Conservation (phyloP, 2,113 vertebrate genomes). For the Thinocorus orbignyianus region DNA sequence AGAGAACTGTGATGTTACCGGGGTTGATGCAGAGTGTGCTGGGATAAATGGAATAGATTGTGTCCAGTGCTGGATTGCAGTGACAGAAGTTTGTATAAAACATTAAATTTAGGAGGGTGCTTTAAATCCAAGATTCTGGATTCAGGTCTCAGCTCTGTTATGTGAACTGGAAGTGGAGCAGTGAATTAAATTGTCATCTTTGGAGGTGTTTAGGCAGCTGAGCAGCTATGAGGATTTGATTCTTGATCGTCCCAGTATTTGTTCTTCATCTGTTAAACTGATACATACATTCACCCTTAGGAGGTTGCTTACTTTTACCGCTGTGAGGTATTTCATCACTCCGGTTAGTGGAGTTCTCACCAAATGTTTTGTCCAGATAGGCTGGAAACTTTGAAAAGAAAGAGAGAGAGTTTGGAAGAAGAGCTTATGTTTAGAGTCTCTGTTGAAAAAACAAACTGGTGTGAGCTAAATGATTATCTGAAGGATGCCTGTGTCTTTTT, state of each 20-base stretch:
- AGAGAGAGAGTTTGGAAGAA: background rate
- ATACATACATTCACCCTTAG: background rate
- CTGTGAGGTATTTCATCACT: background rate
- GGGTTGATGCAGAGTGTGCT: background rate
- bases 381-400: background rate
- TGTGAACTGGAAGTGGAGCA: background rate
- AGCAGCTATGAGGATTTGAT: background rate
- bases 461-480: background rate
- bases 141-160: background rate
- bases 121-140: background rate
- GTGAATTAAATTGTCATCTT: background rate
- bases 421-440: background rate
- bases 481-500: slow-evolving; percentile 24
- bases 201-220: background rate
- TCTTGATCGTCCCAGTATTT: background rate
- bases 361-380: background rate
- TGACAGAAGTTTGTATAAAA: background rate
- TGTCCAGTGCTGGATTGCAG: background rate
- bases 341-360: background rate
- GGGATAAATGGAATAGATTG: background rate
- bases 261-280: background rate
- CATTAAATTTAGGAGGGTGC: background rate
- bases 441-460: background rate
- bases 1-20: background rate
- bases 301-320: background rate